phyloP scores from a whole-genome alignment of 2,888 invertebrate species.

The Himalopsyche tibetana region DNA sequence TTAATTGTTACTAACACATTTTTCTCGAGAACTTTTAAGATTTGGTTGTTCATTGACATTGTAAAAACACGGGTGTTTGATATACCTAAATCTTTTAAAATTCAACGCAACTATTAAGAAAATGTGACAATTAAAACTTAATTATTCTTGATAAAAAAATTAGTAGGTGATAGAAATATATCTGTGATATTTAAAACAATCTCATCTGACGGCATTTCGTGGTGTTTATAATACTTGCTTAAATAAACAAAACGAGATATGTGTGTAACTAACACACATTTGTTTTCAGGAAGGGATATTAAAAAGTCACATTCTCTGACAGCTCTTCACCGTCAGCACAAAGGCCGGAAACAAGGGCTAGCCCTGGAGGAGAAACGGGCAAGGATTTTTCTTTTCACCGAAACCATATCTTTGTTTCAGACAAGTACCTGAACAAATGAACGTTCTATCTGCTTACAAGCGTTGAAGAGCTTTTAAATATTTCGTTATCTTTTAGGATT shows the following conservation, averaged over 20 bases:
- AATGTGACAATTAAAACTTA: no score
- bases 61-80: no score
- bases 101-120: no score
- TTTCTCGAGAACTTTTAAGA: no score
- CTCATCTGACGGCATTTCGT: background rate
- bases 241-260: background rate
- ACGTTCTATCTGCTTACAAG: background rate
- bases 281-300: slow-evolving; percentile 46
- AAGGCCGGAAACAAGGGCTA: slow-evolving; percentile 39
- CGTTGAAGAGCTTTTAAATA: background rate
- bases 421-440: background rate
- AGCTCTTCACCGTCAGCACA: slow-evolving; percentile 50
- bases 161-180: background rate
- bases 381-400: slow-evolving; percentile 49
- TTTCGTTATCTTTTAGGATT: background rate
- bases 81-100: no score
- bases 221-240: background rate
- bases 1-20: no score
- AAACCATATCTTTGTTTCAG: slow-evolving; percentile 60
- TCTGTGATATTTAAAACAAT: no score
- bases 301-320: slow-evolving; percentile 60
- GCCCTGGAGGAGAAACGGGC: slow-evolving; percentile 45
- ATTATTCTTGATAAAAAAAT: no score
- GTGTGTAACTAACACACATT: slow-evolving; percentile 2
- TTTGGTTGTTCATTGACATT: no score